A percentile compares a stretch with the other conserved stretches of the same genome.
Conservation (phyloP, 2,113 vertebrate genomes). For the Pipa parva region DNA sequence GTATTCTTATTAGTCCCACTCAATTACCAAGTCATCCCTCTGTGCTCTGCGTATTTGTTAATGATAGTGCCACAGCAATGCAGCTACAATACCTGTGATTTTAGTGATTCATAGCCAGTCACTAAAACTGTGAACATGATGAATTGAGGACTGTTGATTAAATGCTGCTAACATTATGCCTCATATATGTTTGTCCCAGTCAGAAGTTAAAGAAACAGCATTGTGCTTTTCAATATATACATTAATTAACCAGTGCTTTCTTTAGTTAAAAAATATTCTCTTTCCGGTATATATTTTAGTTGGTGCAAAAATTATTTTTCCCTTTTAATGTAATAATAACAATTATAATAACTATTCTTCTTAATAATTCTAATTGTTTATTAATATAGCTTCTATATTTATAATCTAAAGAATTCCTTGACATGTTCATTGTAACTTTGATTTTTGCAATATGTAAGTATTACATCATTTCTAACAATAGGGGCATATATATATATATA, state of each 20-base stretch:
- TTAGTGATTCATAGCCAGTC: conserved; percentile 75
- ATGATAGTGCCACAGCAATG: conserved; percentile 67
- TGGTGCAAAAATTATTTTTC: no score
- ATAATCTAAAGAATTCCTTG: no score
- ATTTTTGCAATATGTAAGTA: no score
- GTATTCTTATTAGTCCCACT: conserved; percentile 83
- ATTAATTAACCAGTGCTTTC: conserved; percentile 58
- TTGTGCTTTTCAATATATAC: conserved; percentile 69
- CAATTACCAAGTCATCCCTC: conserved; percentile 80
- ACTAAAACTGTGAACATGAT: conserved; percentile 75
- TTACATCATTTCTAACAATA: no score
- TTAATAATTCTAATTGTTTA: no score
- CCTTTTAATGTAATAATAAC: no score
- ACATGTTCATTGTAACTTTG: no score
- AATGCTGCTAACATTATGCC: conserved; percentile 70
- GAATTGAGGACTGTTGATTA: conserved; percentile 74
- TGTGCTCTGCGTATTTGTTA: conserved; percentile 70
- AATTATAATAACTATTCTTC: no score
- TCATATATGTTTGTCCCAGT: conserved; percentile 58
- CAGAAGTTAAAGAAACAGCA: conserved; percentile 68
- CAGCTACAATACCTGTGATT: conserved; percentile 73
- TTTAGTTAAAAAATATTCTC: neutral
- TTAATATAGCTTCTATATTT: no score
- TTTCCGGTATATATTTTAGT: no score
- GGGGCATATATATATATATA: no score